Percentiles rank a stretch among this genome's conserved stretches.
These are phyloP conservation scores for Chloroceryle amazona DNA, from an alignment of 2,797 vertebrate genomes.

Conservation along the genomic window DNA sequence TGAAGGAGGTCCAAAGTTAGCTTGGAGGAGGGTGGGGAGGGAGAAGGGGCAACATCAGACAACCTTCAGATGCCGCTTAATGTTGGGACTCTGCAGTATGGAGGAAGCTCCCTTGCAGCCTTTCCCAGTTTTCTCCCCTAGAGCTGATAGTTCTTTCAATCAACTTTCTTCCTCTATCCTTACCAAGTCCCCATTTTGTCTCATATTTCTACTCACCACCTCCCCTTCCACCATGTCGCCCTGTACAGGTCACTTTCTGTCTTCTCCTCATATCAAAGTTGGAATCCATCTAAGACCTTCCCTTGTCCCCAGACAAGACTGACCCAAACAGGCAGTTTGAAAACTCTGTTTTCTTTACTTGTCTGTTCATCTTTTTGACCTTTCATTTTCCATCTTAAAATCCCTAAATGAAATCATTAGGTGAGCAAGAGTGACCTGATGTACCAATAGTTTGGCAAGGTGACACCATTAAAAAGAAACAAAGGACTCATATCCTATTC, in stretches of 20 bases:
- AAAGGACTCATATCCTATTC: neutral
- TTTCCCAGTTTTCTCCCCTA: neutral
- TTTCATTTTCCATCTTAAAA: neutral
- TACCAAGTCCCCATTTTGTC: neutral
- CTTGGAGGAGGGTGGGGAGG: fast-evolving
- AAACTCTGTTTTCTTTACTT: neutral
- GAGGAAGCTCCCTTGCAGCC: neutral
- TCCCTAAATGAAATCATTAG: neutral
- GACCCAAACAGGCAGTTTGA: neutral
- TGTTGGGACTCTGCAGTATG: neutral
- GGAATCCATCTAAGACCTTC: neutral
- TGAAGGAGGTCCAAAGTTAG: neutral
- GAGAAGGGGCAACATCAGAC: neutral
- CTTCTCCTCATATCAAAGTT: neutral
- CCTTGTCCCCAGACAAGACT: neutral
- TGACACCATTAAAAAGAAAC: neutral
- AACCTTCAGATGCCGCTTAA: neutral
- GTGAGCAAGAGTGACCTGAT: neutral
- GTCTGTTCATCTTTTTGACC: neutral
- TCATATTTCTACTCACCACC: neutral
- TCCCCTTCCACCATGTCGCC: neutral
- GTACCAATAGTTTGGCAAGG: neutral
- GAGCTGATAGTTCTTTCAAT: neutral
- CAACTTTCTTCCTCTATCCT: neutral
- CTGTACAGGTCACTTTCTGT: neutral